phyloP scores from a whole-genome alignment of 2,888 invertebrate species.

The Invenusta paracnida region DNA sequence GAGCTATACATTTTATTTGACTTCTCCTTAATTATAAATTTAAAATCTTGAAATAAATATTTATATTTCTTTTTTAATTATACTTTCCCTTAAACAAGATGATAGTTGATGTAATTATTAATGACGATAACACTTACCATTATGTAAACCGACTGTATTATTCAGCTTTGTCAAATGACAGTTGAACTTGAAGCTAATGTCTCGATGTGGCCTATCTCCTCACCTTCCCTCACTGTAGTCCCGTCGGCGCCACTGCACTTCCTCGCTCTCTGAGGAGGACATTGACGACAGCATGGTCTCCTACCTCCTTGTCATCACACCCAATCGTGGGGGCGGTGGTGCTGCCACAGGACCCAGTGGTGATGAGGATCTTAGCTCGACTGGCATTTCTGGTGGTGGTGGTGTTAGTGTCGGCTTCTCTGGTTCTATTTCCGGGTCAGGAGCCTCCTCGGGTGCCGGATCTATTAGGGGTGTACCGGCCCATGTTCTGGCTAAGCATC shows the following conservation, averaged over 20 bases:
- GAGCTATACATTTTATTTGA: too few relatives aligned
- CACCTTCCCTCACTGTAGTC: not conserved
- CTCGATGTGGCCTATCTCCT: too few relatives aligned
- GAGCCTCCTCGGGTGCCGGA: not conserved
- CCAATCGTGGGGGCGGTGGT: not conserved
- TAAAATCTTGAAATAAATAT: too few relatives aligned
- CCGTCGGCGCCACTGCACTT: conserved; percentile 19
- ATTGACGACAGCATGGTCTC: conserved; percentile 36
- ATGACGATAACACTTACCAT: too few relatives aligned
- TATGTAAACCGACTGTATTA: too few relatives aligned
- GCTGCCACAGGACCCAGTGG: not conserved
- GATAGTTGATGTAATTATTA: too few relatives aligned
- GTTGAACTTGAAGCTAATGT: too few relatives aligned
- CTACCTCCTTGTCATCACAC: conserved; percentile 31
- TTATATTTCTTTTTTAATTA: too few relatives aligned
- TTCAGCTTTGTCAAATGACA: too few relatives aligned
- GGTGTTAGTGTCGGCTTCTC: not conserved
- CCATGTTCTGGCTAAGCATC: conserved; percentile 67
- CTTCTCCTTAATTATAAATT: too few relatives aligned
- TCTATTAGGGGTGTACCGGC: not conserved
- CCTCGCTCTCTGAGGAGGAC: conserved; percentile 34
- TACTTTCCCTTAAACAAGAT: too few relatives aligned
- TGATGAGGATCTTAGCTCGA: too few relatives aligned
- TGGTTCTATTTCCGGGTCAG: not conserved
- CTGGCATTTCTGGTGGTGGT: not conserved